Evolutionary conservation across 37 sponge, comb jelly and placozoan species (phyloP), one percentile per base, ranked within the genome.

Genomic region (Haliclona indistincta): DNA sequence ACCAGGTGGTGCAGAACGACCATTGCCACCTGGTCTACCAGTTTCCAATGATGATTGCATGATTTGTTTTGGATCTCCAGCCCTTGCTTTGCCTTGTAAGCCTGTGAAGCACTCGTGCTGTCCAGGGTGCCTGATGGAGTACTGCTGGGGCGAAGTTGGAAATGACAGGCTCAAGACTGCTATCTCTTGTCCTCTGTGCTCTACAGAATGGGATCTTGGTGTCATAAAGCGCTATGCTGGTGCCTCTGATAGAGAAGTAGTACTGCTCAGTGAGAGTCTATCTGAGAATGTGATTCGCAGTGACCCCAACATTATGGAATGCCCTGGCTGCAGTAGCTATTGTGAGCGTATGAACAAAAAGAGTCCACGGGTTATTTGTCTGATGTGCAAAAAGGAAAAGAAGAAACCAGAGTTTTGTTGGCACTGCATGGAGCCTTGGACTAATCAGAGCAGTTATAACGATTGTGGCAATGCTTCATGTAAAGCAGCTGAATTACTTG

Each of bases 391-490:
- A 7, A 71, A 71, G 33, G 30, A 70, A 51, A 65, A 65, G 2
- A 52, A 54, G 42, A 7, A 63, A 0, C 33, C 32, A 25, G 74
- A 78, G 1, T 85, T 55, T 37, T 85, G 79, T 49, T 85, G 74
- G 73, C 22, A 56, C 23, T 85, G 86, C 52, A 43, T 65, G 11
- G 56, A 53, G 26, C 42, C 56, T 10, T 85, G 86, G 86, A 85
- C 71, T 20, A 78, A 53, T 30, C 7, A 42, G 41, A 32, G 38
- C 10, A 68, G 53, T n/a, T n/a, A n/a, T n/a, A 54, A 78, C 4
- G 54, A 76, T 4, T 78, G 79, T 65, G 79, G 86, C 11, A 73
- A 85, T 72, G 77, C 40, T 7, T 65, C 70, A 6, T 84, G 85
- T 58, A 32, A 43, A 53, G 66, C 36, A 13, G 84, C 36, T n/a